These are phyloP conservation scores for Lasioglossum albipes DNA, from an alignment of 1,140 invertebrate genomes.

Conservation along the genomic window DNA sequence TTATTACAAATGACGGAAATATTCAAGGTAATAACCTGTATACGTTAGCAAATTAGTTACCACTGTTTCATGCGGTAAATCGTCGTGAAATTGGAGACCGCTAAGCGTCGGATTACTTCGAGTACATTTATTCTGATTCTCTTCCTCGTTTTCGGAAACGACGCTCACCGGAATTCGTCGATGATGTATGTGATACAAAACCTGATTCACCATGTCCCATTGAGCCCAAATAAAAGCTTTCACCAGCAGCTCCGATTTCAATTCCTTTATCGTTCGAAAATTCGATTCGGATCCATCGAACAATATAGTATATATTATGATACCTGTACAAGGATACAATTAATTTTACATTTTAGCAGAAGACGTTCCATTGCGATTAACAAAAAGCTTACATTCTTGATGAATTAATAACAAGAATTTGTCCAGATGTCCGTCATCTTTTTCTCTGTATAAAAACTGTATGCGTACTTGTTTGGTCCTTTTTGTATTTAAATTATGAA, in stretches of 20 bases:
- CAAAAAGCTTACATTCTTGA: constrained; percentile 85
- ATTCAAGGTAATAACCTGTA: too few relatives aligned
- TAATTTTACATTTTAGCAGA: constrained; percentile 9
- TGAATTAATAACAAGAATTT: constrained; percentile 89
- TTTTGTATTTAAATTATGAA: constrained; percentile 80
- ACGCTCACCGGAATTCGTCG: constrained; percentile 84
- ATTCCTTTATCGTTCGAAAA: constrained; percentile 61
- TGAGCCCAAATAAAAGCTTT: constrained; percentile 90
- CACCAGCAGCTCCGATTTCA: constrained; percentile 84
- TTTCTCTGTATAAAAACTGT: constrained; percentile 89
- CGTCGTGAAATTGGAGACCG: constrained; percentile 90
- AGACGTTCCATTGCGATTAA: constrained; percentile 4
- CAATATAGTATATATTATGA: constrained; percentile 71
- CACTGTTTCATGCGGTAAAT: constrained; percentile 91
- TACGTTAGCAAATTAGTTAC: constrained; percentile 83
- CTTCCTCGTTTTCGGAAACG: constrained; percentile 84
- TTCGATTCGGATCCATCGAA: constrained; percentile 59
- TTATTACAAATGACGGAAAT: too few relatives aligned
- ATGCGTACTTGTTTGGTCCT: constrained; percentile 86
- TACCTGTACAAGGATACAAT: constrained; percentile 55
- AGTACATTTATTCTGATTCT: constrained; percentile 80
- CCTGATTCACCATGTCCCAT: constrained; percentile 88
- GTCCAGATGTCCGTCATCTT: constrained; percentile 83
- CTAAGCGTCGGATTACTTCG: constrained; percentile 85
- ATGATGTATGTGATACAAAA: constrained; percentile 90